phyloP scores from a whole-genome alignment of 2,888 invertebrate genomes.

The Campoplex capitator region DNA sequence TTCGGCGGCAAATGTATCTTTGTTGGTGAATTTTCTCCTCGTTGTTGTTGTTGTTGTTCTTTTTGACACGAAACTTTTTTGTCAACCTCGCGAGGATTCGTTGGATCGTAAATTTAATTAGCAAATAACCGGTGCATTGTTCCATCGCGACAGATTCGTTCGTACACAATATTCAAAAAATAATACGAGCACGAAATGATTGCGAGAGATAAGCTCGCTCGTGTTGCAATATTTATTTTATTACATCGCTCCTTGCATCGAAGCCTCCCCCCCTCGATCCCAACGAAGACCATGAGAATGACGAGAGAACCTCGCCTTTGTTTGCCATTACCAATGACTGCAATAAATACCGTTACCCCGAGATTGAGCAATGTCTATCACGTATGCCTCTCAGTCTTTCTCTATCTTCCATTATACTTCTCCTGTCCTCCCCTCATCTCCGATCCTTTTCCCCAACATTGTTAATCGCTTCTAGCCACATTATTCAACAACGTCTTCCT shows the following conservation, averaged over 20 bases:
- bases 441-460: neutral
- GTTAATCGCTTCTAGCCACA: neutral
- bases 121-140: neutral
- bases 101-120: neutral
- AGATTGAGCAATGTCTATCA: slow-evolving; percentile 65
- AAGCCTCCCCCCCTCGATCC: neutral
- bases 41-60: neutral
- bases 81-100: neutral
- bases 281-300: slow-evolving; percentile 38
- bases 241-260: slow-evolving; percentile 14
- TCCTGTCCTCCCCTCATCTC: neutral
- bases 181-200: slow-evolving; percentile 21
- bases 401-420: slow-evolving; percentile 23
- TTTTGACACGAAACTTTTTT: neutral
- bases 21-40: neutral
- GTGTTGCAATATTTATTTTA: slow-evolving; percentile 28
- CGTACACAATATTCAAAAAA: neutral
- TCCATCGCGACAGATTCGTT: neutral
- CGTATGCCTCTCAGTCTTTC: slow-evolving; percentile 39
- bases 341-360: slow-evolving; percentile 71
- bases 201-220: slow-evolving; percentile 43
- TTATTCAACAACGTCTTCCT: neutral
- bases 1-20: no score
- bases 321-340: slow-evolving; percentile 69
- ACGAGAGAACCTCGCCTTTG: slow-evolving; percentile 58